phyloP scores from a whole-genome alignment of 1,140 invertebrate genomes.

The Cherax destructor region DNA sequence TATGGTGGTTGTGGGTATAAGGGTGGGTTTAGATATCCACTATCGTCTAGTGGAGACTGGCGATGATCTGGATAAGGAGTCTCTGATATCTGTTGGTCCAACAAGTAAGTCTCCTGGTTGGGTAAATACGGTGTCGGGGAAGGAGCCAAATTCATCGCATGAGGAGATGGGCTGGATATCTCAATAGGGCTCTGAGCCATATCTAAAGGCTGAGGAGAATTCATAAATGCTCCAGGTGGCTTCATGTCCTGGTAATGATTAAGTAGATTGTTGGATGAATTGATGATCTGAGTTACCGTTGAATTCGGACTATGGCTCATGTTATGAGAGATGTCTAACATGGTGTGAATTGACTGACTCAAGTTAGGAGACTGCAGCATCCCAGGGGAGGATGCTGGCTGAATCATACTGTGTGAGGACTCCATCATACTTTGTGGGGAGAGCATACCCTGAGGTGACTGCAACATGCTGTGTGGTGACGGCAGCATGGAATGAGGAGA shows the following conservation, averaged over 20 bases:
- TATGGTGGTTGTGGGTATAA: conserved; percentile 51
- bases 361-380: conserved; percentile 51
- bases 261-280: conserved; percentile 41
- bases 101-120: conserved; percentile 59
- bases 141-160: conserved; percentile 53
- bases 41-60: conserved; percentile 54
- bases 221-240: conserved; percentile 54
- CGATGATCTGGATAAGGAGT: conserved; percentile 50
- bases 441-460: conserved; percentile 57
- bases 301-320: conserved; percentile 63
- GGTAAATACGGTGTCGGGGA: conserved; percentile 58
- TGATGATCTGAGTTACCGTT: conserved; percentile 57
- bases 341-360: conserved; percentile 53
- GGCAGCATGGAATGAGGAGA: conserved; percentile 58
- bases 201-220: conserved; percentile 61
- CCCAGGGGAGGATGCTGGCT: conserved; percentile 47
- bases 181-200: conserved; percentile 61
- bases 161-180: conserved; percentile 57
- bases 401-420: conserved; percentile 38
- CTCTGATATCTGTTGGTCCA: conserved; percentile 52
- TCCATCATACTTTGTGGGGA: conserved; percentile 59
- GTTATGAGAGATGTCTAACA: conserved; percentile 59
- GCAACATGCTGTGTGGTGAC: conserved; percentile 57
- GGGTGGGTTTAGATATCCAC: conserved; percentile 51
- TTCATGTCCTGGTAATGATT: conserved; percentile 64